Evolutionary conservation across 1,140 invertebrate genomes (phyloP).

Genomic region (Lineus longissimus): DNA sequence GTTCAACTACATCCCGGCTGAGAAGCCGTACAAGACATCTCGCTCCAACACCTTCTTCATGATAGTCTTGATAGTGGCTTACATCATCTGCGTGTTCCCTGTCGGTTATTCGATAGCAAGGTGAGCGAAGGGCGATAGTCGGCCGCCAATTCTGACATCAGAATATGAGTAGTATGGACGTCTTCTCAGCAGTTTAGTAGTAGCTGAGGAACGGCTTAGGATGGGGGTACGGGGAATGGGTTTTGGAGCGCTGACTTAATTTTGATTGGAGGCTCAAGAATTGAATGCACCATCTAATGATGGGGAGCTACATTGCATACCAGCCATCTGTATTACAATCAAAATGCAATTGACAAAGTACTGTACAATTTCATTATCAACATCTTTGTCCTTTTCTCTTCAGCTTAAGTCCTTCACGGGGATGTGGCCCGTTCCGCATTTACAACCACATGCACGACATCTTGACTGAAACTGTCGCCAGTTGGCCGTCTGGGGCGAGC

Average conservation of each 20-base stretch:
- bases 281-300: too few relatives aligned
- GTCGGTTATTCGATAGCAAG: constrained; percentile 72
- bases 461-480: constrained; percentile 61
- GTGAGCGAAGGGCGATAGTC: constrained; percentile 37
- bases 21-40: constrained; percentile 73
- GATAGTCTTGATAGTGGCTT: constrained; percentile 72
- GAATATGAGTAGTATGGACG: too few relatives aligned
- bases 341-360: too few relatives aligned
- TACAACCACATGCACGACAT: constrained; percentile 64
- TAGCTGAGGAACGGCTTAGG: background rate
- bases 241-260: too few relatives aligned
- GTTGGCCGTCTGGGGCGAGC: constrained; percentile 28
- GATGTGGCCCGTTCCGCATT: constrained; percentile 77
- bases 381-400: constrained; percentile 17
- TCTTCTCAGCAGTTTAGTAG: background rate
- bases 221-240: too few relatives aligned
- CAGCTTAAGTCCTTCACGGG: constrained; percentile 68
- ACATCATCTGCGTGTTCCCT: constrained; percentile 65
- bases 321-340: too few relatives aligned
- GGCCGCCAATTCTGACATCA: too few relatives aligned
- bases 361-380: too few relatives aligned
- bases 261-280: too few relatives aligned
- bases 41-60: constrained; percentile 79
- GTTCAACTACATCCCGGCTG: constrained; percentile 59
- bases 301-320: too few relatives aligned